A percentile compares a stretch with the other conserved stretches of the same genome.
Conservation (phyloP, 2,797 vertebrate genomes). For the Picus viridis region DNA sequence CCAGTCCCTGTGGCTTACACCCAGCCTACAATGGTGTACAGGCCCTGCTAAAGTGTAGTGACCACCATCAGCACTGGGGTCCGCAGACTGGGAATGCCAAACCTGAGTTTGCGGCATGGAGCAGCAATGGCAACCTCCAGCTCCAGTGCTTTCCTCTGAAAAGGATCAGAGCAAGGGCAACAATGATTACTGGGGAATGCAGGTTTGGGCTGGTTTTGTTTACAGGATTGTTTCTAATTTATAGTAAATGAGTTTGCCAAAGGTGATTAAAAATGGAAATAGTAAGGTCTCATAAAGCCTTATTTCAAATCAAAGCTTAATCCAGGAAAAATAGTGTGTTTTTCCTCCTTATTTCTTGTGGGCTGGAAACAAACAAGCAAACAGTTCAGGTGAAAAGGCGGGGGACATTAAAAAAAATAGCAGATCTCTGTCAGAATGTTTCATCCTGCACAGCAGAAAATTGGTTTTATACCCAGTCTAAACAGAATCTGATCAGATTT, state of each 20-base stretch:
- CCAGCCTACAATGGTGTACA: rapidly evolving
- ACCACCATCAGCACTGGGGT: rapidly evolving
- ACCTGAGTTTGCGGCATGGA: background rate
- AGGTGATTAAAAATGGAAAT: slow-evolving; percentile 10
- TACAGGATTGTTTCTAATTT: background rate
- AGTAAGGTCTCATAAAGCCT: background rate
- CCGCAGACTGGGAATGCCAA: rapidly evolving
- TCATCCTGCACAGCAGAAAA: background rate
- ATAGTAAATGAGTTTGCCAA: background rate
- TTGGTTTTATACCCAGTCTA: background rate
- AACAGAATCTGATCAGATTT: background rate
- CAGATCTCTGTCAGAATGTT: background rate
- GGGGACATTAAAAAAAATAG: background rate
- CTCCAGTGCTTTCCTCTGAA: background rate
- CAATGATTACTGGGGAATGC: background rate
- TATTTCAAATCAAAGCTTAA: background rate
- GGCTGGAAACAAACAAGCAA: slow-evolving; percentile 21
- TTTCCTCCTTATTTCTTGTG: slow-evolving; percentile 1
- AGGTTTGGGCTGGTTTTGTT: background rate
- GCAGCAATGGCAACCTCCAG: rapidly evolving
- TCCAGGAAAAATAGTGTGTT: background rate
- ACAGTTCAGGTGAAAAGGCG: background rate
- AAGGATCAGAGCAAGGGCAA: background rate
- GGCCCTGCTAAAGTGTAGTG: background rate
- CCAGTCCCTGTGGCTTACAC: background rate